These are phyloP conservation scores for Danio jaintianensis DNA, from an alignment of 2,797 vertebrate species.

Conservation along the genomic window DNA sequence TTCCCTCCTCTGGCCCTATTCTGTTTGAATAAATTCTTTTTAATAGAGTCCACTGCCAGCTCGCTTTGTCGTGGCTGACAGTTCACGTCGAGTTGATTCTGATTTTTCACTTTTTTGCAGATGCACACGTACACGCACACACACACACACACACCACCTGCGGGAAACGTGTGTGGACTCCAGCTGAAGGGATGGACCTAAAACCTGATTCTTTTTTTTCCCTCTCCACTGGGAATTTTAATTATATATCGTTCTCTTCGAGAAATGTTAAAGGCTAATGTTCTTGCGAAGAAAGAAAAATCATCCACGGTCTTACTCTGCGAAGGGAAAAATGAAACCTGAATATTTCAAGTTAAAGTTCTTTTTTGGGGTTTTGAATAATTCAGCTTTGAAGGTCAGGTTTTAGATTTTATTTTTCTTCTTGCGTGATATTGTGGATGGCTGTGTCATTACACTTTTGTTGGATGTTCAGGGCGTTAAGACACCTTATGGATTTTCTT, in stretches of 20 bases:
- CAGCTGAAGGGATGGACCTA: neutral
- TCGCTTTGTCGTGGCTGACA: constrained; percentile 24
- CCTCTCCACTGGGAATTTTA: constrained; percentile 45
- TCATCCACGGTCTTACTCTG: constrained; percentile 42
- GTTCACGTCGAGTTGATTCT: constrained; percentile 7
- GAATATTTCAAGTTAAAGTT: constrained; percentile 47
- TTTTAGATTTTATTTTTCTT: constrained; percentile 9
- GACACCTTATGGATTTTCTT: constrained; percentile 2
- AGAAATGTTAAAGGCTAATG: constrained; percentile 68
- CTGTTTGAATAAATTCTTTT: constrained; percentile 73
- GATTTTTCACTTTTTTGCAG: constrained; percentile 18
- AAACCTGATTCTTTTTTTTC: neutral
- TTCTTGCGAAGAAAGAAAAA: constrained; percentile 64
- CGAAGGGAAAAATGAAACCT: constrained; percentile 38
- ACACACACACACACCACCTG: constrained; percentile 5
- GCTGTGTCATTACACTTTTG: neutral
- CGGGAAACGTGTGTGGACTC: constrained; percentile 8
- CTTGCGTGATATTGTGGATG: neutral
- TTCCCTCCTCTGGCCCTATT: constrained; percentile 66
- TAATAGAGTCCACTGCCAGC: constrained; percentile 53
- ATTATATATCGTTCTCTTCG: constrained; percentile 65
- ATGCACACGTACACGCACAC: neutral
- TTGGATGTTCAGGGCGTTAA: constrained; percentile 17
- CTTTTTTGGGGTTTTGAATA: constrained; percentile 39
- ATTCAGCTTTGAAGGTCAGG: constrained; percentile 63